Percentiles rank a stretch among this genome's conserved stretches.
phyloP scores from a whole-genome alignment of 2,888 invertebrate species.

The Trichacis sp. region DNA sequence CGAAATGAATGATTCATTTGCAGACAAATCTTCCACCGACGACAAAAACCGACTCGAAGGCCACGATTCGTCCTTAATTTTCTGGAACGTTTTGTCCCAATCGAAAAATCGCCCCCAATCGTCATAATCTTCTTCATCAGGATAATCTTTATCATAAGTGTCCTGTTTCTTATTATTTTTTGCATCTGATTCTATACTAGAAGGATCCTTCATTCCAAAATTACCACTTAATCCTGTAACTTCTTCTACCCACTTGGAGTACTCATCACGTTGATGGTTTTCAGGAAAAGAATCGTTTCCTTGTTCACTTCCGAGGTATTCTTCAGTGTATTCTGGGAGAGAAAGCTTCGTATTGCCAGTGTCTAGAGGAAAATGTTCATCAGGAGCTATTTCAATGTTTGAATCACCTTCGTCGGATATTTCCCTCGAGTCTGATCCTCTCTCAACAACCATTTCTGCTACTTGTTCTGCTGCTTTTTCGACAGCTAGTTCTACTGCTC shows the following conservation, averaged over 20 bases:
- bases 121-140: conserved; percentile 67
- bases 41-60: conserved; percentile 13
- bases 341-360: too few species aligned
- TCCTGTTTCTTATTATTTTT: too few species aligned
- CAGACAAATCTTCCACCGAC: conserved; percentile 22
- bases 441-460: conserved; percentile 64
- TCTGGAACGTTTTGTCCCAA: conserved; percentile 22
- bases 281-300: too few species aligned
- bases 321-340: too few species aligned
- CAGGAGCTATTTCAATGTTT: too few species aligned
- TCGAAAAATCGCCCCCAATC: conserved; percentile 31
- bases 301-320: too few species aligned
- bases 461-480: conserved; percentile 63
- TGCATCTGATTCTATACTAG: too few species aligned
- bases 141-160: neutral
- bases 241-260: too few species aligned
- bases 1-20: conserved; percentile 24
- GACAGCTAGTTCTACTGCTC: conserved; percentile 62
- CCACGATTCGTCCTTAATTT: conserved; percentile 1
- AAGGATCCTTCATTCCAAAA: neutral
- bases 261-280: neutral
- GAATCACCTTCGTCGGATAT: too few species aligned
- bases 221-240: too few species aligned
- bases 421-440: conserved; percentile 58
- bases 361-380: too few species aligned